phyloP scores from a whole-genome alignment of 2,797 vertebrate species.

The Enoplosus armatus region DNA sequence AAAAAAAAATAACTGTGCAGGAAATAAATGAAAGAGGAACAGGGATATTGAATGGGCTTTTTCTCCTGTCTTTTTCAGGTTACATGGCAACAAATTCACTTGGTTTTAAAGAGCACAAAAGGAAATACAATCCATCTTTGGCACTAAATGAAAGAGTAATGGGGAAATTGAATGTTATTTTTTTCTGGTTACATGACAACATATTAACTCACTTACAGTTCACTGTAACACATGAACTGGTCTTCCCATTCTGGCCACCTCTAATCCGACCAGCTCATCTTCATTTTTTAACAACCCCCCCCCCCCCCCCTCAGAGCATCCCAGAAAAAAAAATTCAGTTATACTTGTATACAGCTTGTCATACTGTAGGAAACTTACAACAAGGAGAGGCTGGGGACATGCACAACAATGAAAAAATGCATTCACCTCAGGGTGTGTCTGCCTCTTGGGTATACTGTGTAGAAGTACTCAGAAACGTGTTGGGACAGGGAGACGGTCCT shows the following conservation, averaged over 20 bases:
- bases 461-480: conserved; percentile 48
- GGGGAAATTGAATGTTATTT: neutral
- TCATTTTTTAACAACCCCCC: too few relatives aligned
- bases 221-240: neutral
- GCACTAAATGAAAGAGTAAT: neutral
- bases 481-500: conserved; percentile 29
- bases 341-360: too few relatives aligned
- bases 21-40: neutral
- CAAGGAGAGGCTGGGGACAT: neutral
- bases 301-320: too few relatives aligned
- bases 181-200: too few relatives aligned
- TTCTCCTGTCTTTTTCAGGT: too few relatives aligned
- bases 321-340: too few relatives aligned
- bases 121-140: too few relatives aligned
- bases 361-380: conserved; percentile 2
- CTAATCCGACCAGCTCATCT: too few relatives aligned
- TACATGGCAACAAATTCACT: neutral
- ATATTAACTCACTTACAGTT: neutral
- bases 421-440: conserved; percentile 70
- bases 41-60: too few relatives aligned
- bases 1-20: neutral
- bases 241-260: neutral
- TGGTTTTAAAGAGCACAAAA: too few relatives aligned
- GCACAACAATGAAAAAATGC: conserved; percentile 24
- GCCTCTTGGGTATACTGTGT: neutral